These are phyloP conservation scores for Gadopsis marmoratus DNA, from an alignment of 2,797 vertebrate genomes.

Conservation along the genomic window DNA sequence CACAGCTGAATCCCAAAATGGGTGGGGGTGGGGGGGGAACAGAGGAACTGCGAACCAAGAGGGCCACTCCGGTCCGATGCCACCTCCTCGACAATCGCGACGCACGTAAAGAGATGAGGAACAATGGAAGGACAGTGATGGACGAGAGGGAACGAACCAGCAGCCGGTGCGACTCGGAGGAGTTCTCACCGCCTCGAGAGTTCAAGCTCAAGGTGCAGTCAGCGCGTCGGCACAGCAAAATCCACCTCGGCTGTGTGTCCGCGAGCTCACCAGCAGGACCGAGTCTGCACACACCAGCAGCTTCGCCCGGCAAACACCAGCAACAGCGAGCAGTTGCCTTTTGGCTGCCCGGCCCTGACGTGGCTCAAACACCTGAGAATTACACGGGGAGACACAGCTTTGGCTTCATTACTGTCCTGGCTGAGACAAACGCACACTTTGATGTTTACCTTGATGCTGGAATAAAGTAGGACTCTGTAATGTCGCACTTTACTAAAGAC, in stretches of 20 bases:
- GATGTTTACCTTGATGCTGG: neutral
- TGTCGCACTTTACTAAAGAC: neutral
- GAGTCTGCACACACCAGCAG: conserved; percentile 31
- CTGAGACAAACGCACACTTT: neutral
- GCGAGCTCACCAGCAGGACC: conserved; percentile 30
- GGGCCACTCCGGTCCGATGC: neutral
- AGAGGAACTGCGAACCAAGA: conserved; percentile 30
- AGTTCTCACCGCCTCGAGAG: conserved; percentile 45
- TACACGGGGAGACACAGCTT: neutral
- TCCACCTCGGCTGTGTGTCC: conserved; percentile 27
- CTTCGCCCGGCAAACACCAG: conserved; percentile 31
- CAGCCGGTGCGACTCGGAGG: conserved; percentile 24
- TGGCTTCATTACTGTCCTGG: neutral
- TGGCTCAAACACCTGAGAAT: neutral
- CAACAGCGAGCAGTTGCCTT: conserved; percentile 1
- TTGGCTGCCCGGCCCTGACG: conserved; percentile 2
- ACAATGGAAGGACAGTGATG: conserved; percentile 10
- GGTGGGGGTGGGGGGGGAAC: conserved; percentile 2
- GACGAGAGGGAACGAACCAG: neutral
- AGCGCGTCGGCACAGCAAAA: conserved; percentile 36
- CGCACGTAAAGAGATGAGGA: conserved; percentile 12
- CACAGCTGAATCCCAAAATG: conserved; percentile 65
- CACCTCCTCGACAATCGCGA: conserved; percentile 13
- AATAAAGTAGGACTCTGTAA: neutral
- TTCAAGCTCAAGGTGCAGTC: conserved; percentile 51